Evolutionary conservation across 2,888 invertebrate species (phyloP).

Genomic region (Chydorus sphaericus): DNA sequence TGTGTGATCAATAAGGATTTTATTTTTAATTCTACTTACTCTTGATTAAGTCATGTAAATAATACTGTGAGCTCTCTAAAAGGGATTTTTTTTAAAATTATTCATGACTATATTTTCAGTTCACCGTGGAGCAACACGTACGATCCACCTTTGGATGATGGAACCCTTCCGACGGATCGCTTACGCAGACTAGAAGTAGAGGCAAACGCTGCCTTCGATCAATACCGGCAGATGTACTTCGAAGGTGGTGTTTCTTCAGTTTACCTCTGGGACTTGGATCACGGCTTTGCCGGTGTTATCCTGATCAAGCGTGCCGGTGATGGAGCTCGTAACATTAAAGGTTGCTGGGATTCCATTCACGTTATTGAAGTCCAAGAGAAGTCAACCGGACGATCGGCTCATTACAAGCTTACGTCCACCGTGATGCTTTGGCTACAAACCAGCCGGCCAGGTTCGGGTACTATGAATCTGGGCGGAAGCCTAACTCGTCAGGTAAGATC

Average conservation of each 20-base stretch:
- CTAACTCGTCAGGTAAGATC: conserved; percentile 74
- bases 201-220: conserved; percentile 96
- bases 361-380: conserved; percentile 98
- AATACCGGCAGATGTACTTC: conserved; percentile 97
- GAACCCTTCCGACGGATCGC: conserved; percentile 93
- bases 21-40: too few species aligned
- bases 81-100: not conserved
- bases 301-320: conserved; percentile 98
- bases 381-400: conserved; percentile 80
- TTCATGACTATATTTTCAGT: conserved; percentile 31
- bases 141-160: conserved; percentile 94
- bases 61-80: too few species aligned
- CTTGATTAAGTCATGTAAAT: too few species aligned
- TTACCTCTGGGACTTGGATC: conserved; percentile 97
- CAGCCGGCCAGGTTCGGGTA: conserved; percentile 83
- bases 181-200: conserved; percentile 90
- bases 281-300: conserved; percentile 95
- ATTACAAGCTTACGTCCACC: conserved; percentile 97
- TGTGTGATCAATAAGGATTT: too few species aligned
- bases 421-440: conserved; percentile 99
- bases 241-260: conserved; percentile 99
- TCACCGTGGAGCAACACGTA: conserved; percentile 99
- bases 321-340: conserved; percentile 95
- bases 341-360: conserved; percentile 99
- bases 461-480: conserved; percentile 97